Evolutionary conservation across 2,797 vertebrate species (phyloP), one percentile per base, ranked within the genome.

Genomic region (Alfaro cultratus): DNA sequence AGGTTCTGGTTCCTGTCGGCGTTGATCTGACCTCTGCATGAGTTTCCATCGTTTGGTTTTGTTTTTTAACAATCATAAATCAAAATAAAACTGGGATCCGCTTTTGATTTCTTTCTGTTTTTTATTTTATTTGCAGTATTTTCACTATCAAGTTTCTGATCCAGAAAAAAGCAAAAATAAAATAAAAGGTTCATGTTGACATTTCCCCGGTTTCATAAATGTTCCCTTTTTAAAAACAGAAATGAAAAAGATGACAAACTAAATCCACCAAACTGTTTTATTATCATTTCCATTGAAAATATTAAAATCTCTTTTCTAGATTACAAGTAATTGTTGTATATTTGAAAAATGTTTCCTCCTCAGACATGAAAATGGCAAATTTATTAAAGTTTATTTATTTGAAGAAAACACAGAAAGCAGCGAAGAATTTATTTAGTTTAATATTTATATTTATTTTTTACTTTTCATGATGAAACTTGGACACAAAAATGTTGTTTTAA

Each of bases 11-110:
- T 62, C 60, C 60, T 62, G 57, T 31, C 57, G 47, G 49, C 18
- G 23, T 13, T 5, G 77, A 87, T 84, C 88, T 45, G 1, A 72
- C 87, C 90, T 94, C 93, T 95, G 95, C 95, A 95, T 95, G 94
- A 92, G 88, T 90, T 46, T 73, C 80, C 53, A 71, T 64, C 67
- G 45, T 21, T 1, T 55, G 26, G 26, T 55, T 60, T 60, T 88
- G 86, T 93, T 18, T 9, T 67, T 13, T 21, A 73, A 91, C 75
- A 64, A 77, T 89, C 68, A 74, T 85, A 88, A 88, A 80, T 73
- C 82, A 88, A 89, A 90, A 79, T 93, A 94, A 94, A 95, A 79
- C 78, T 79, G 83, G 87, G 55, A 67, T 80, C 73, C 86, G 84
- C 82, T 93, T 92, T 93, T 87, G 76, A 89, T 87, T 46, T 36